Percentiles rank a stretch among this genome's conserved stretches.
Conservation (phyloP, 2,113 vertebrate genomes). For the Acanthisitta chloris region DNA sequence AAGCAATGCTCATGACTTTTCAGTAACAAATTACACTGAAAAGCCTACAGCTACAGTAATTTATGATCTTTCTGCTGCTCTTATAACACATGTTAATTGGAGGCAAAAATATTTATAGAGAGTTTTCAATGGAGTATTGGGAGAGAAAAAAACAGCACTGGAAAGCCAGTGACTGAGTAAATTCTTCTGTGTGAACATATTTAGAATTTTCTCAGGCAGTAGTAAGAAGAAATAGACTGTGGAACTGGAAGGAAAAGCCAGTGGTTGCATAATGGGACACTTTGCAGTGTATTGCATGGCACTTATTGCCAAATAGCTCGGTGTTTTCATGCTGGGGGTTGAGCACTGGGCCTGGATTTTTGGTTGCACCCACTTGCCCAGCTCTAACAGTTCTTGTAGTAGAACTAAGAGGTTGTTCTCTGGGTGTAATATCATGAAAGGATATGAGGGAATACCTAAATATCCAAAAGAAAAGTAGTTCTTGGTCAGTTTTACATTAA, state of each 20-base stretch:
- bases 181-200: neutral
- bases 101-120: constrained; percentile 30
- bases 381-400: neutral
- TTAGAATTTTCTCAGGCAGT: neutral
- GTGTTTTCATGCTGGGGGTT: neutral
- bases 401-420: neutral
- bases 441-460: neutral
- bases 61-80: constrained; percentile 37
- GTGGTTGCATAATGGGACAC: neutral
- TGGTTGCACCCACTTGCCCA: neutral
- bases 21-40: constrained; percentile 48
- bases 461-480: neutral
- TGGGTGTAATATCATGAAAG: neutral
- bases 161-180: neutral
- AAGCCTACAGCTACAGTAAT: constrained; percentile 30
- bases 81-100: constrained; percentile 34
- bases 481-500: neutral
- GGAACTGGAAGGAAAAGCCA: neutral
- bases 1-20: neutral
- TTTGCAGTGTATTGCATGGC: neutral
- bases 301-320: neutral
- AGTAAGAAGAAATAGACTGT: neutral
- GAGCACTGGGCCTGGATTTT: neutral
- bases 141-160: neutral
- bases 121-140: neutral